Evolutionary conservation across 2,888 invertebrate species (phyloP).

Genomic region (Chrysolina americana): DNA sequence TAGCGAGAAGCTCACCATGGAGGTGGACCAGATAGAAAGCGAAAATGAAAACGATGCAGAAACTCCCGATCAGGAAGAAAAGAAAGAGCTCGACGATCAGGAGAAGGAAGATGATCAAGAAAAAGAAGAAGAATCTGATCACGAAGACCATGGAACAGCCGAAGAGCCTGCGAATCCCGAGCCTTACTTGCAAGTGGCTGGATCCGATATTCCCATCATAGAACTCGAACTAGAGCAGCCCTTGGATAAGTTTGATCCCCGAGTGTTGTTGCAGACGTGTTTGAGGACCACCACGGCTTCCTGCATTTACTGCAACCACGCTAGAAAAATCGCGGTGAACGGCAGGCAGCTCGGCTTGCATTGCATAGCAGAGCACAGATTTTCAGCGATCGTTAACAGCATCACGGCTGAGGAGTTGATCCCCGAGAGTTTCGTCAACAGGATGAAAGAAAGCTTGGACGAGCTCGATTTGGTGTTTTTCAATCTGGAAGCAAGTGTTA

Average conservation of each 20-base stretch:
- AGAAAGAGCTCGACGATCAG: conserved; percentile 66
- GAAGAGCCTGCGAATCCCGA: conserved; percentile 40
- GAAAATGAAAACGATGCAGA: conserved; percentile 64
- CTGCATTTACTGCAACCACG: conserved; percentile 91
- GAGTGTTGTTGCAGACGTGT: conserved; percentile 82
- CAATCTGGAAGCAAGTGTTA: conserved; percentile 80
- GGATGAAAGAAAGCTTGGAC: conserved; percentile 75
- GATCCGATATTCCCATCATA: conserved; percentile 77
- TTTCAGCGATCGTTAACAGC: conserved; percentile 84
- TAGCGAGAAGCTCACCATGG: conserved; percentile 75
- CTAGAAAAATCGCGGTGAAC: conserved; percentile 87
- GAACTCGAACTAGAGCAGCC: conserved; percentile 83
- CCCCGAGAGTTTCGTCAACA: conserved; percentile 79
- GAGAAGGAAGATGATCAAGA: conserved; percentile 62
- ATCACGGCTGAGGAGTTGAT: conserved; percentile 82
- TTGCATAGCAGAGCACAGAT: conserved; percentile 84
- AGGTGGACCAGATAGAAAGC: conserved; percentile 70
- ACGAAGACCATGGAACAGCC: background rate
- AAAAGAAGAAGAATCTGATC: conserved; percentile 48
- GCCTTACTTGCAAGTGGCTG: conserved; percentile 69
- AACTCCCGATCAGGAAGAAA: conserved; percentile 37
- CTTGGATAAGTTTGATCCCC: conserved; percentile 81
- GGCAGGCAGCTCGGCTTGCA: conserved; percentile 86
- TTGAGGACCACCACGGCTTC: conserved; percentile 78
- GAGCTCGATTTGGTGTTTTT: conserved; percentile 78